Percentiles rank a stretch among this genome's conserved stretches.
Evolutionary conservation across 2,888 invertebrate genomes (phyloP).

Genomic region (Coleophora flavipennella): DNA sequence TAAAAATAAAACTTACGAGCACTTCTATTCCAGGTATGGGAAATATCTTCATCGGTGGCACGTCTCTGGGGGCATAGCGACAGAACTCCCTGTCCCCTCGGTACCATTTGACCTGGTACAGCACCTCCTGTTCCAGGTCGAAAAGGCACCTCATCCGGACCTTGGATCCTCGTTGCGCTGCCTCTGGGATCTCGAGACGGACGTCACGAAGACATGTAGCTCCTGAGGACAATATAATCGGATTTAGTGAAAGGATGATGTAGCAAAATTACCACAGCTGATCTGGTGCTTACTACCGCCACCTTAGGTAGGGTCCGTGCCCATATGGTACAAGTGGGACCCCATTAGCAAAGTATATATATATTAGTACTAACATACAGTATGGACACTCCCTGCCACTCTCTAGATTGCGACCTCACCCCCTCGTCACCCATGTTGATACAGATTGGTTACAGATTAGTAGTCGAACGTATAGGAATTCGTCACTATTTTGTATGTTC

Average conservation of each 20-base stretch:
- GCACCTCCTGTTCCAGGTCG: conserved; percentile 76
- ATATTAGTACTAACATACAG: too few relatives aligned
- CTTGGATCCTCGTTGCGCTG: conserved; percentile 75
- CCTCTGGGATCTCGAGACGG: conserved; percentile 76
- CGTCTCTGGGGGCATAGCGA: conserved; percentile 75
- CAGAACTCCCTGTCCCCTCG: conserved; percentile 77
- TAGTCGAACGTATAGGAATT: too few relatives aligned
- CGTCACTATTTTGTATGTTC: too few relatives aligned
- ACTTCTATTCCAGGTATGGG: conserved; percentile 74
- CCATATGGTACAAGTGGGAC: too few relatives aligned
- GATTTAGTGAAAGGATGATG: not conserved
- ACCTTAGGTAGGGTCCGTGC: too few relatives aligned
- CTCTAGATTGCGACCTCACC: too few relatives aligned
- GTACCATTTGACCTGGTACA: conserved; percentile 82
- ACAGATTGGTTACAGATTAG: too few relatives aligned
- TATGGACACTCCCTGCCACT: too few relatives aligned
- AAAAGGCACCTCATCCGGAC: conserved; percentile 76
- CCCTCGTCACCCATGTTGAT: too few relatives aligned
- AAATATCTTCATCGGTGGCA: conserved; percentile 76
- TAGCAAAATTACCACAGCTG: too few relatives aligned
- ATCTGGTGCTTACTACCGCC: too few relatives aligned
- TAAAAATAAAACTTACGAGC: conserved; percentile 59
- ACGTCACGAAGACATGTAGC: conserved; percentile 73
- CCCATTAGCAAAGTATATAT: too few relatives aligned
- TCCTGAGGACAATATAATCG: conserved; percentile 27